A percentile compares a stretch with the other conserved stretches of the same genome.
Conservation (phyloP, 2,113 vertebrate species). For the Piprites chloris region DNA sequence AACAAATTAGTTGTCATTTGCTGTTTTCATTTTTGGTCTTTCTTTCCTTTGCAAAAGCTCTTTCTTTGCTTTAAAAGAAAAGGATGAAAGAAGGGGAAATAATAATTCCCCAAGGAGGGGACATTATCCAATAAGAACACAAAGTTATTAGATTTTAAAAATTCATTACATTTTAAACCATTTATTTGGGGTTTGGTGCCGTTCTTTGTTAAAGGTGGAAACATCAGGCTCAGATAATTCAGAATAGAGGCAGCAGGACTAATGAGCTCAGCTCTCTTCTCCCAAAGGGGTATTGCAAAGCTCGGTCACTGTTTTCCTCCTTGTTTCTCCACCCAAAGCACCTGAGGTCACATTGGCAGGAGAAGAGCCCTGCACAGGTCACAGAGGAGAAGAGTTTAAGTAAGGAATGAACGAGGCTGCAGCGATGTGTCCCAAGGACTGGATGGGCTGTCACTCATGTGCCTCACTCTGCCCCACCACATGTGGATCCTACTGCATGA, state of each 20-base stretch:
- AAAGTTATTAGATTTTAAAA: background rate
- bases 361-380: background rate
- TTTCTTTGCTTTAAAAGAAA: background rate
- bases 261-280: background rate
- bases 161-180: background rate
- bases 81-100: background rate
- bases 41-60: background rate
- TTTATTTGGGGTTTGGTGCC: background rate
- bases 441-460: background rate
- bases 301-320: background rate
- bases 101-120: background rate
- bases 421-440: accelerated
- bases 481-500: background rate
- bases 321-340: background rate
- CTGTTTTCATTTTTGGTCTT: background rate
- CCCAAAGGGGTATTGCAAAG: background rate
- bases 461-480: background rate
- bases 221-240: background rate
- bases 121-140: background rate
- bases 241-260: background rate
- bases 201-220: background rate
- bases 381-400: background rate
- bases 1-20: background rate
- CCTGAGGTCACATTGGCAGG: background rate
- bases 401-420: accelerated